Base-by-base conservation (phyloP, 1,140 invertebrate species). In the Battus philenor region DNA sequence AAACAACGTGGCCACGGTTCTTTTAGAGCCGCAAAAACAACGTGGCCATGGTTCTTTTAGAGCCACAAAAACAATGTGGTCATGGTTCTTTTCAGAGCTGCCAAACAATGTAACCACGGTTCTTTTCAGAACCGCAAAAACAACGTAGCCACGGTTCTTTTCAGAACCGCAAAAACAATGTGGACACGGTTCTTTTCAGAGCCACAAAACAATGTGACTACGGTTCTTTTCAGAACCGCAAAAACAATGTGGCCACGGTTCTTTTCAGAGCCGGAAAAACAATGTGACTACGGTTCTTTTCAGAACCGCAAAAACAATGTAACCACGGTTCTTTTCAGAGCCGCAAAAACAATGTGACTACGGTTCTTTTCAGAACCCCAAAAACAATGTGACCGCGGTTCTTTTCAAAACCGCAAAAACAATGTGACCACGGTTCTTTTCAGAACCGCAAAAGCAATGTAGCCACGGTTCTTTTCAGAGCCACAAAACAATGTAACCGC, bases 351-450 rank as follows among this genome's bases (percentile, higher is more conserved):
- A 41, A 30, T 52, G 30, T 47, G 54, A 41, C 38, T 27, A 30
- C 8, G 12, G 17, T 7, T 7, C 27, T 38, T 39, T 50, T 47
- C 30, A 44, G 34, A 34, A 9, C 10, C 5, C 29, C 30, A n/a
- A 32, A 6, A 34, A 18, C 44, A 54, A 26, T 38, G 7, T 5
- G 31, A 22, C 8, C 30, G 8, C 27, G 38, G 15, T 9, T 20
- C 32, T 50, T 47, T 1, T 52, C 8, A 12, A 8, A 17, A 20
- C 26, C 12, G 16, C 11, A 16, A 9, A 33, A 20, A 20, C 36
- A 44, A 10, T 54, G 36, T 50, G 49, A 53, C 15, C n/a, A 49
- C 10, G 11, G 36, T 6, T 30, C 34, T 45, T 48, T 10, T 32
- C 7, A 47, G 36, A 36, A 4, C 27, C 8, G n/a, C 16, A 8